A percentile compares a stretch with the other conserved stretches of the same genome.
Conservation (phyloP, 2,797 vertebrate species). For the Phrynocephalus forsythii region DNA sequence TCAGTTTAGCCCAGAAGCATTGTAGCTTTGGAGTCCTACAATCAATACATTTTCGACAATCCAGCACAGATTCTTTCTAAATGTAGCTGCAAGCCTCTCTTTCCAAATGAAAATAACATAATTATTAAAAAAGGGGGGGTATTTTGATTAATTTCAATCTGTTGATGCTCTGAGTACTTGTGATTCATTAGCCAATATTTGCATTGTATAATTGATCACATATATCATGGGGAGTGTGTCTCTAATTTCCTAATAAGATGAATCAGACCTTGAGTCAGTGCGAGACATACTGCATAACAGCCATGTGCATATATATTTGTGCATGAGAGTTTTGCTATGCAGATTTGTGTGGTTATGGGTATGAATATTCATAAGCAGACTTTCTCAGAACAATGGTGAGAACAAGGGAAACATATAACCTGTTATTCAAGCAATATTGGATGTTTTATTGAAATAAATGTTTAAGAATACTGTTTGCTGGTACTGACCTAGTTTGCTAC, state of each 20-base stretch:
- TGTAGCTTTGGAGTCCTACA: not conserved
- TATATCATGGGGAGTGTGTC: not conserved
- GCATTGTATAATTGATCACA: not conserved
- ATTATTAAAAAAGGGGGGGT: not conserved
- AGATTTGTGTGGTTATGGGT: not conserved
- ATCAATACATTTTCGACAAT: not conserved
- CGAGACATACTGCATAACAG: not conserved
- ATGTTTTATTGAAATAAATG: constrained; percentile 8
- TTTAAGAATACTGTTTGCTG: constrained; percentile 2
- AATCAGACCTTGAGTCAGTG: not conserved
- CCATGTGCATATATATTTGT: not conserved
- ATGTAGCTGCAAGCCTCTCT: not conserved
- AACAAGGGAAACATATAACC: not conserved
- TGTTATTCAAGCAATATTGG: not conserved
- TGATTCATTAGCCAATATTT: not conserved
- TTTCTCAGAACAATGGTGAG: constrained; percentile 19
- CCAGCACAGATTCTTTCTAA: not conserved
- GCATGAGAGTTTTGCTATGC: not conserved
- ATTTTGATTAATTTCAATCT: not conserved
- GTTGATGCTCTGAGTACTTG: not conserved
- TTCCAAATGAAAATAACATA: not conserved
- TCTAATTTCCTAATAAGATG: not conserved
- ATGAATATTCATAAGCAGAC: constrained; percentile 12
- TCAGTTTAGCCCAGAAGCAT: not conserved
- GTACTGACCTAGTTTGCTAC: not conserved